These are phyloP conservation scores for Pristionchus mayeri DNA, from an alignment of 2,888 invertebrate species.

Conservation along the genomic window DNA sequence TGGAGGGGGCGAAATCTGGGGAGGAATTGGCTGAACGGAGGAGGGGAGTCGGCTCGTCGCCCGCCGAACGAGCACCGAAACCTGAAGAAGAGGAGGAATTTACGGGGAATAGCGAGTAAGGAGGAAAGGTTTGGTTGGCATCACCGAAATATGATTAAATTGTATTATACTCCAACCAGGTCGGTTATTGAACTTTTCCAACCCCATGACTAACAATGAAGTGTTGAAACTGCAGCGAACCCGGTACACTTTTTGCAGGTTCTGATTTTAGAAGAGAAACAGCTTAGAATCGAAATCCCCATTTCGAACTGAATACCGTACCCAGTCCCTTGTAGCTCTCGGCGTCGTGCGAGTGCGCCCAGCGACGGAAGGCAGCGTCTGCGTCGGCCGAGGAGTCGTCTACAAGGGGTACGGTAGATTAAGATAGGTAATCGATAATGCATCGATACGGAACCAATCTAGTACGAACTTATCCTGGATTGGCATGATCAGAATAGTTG, in stretches of 20 bases:
- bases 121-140: neutral
- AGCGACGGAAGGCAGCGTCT: constrained; percentile 9
- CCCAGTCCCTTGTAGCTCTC: constrained; percentile 6
- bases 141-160: neutral
- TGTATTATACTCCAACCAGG: too few relatives aligned
- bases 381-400: neutral
- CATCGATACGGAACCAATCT: neutral
- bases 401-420: neutral
- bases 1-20: neutral
- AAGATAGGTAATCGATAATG: neutral
- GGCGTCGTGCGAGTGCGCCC: neutral
- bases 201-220: too few relatives aligned
- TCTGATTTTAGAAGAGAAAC: too few relatives aligned
- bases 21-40: constrained; percentile 3
- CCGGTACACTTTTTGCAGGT: too few relatives aligned
- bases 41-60: neutral
- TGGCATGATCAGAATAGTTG: too few relatives aligned
- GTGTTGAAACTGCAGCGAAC: too few relatives aligned
- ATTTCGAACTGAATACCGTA: neutral
- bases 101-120: neutral
- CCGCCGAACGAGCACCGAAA: neutral
- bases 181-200: too few relatives aligned
- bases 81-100: neutral
- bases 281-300: too few relatives aligned
- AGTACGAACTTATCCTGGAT: too few relatives aligned